Base-by-base conservation (phyloP, 1,140 invertebrate species). In the Probaryconus sp. region DNA sequence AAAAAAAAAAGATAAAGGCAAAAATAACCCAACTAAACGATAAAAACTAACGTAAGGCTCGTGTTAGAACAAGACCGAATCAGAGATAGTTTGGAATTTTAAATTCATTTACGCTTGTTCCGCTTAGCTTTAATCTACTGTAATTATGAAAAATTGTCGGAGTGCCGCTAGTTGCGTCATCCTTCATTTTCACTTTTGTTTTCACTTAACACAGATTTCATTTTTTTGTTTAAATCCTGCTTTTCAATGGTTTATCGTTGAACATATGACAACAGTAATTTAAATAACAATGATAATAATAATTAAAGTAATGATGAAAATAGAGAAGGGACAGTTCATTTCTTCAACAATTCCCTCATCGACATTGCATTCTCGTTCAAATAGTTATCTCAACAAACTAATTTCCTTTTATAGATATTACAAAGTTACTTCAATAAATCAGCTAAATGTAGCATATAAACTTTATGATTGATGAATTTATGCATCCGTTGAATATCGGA, bases 131-230 rank as follows among this genome's bases (percentile, higher is more conserved):
- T 82, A 83, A 83, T 80, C 77, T 71, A 69, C 58, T 83, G 81
- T 79, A 81, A 82, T 83, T 80, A 77, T 78, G 77, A 82, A 82
- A 81, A 79, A 82, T 80, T 71, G 65, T 72, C 7, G 9, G 28
- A 31, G 16, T 42, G n/a, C 28, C 30, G 26, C 26, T 6, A 48
- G 21, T 13, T 26, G 21, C 26, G 30, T 48, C 16, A 31, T 2
- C 18, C 5, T 3, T 35, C 33, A 35, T 35, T 33, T 64, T n/a
- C 24, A 26, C 30, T 18, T 38, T 11, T 20, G 26, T 6, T 11
- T 33, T 40, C 24, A 31, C 42, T 26, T 18, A 2, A 20, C 17
- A 37, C 28, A 24, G 24, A 9, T 31, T 7, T 30, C 43, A 24
- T 26, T 43, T 43, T 3, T 40, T 16, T n/a, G n/a, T n/a, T n/a